Percentiles rank a stretch among this genome's conserved stretches.
These are phyloP conservation scores for Cantharis flavilabris DNA, from an alignment of 2,888 invertebrate species.

Conservation along the genomic window DNA sequence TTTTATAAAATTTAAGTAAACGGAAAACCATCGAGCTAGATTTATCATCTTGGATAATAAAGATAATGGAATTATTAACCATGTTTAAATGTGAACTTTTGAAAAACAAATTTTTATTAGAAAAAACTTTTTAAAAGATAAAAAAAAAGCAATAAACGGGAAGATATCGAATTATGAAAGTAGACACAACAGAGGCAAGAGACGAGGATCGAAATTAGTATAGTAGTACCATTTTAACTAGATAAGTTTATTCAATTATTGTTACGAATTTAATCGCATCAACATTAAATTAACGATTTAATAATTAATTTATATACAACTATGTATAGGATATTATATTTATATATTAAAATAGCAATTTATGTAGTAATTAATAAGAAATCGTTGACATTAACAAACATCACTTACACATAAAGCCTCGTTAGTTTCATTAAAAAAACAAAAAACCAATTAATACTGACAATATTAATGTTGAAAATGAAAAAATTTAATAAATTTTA, in stretches of 20 bases:
- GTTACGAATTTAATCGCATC: conserved; percentile 52
- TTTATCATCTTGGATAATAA: too few relatives aligned
- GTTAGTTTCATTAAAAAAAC: conserved; percentile 20
- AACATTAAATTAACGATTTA: conserved; percentile 51
- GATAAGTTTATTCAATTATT: conserved; percentile 46
- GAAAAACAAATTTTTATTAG: too few relatives aligned
- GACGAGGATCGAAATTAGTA: background rate
- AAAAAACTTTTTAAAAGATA: too few relatives aligned
- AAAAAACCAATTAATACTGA: conserved; percentile 32
- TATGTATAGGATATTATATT: conserved; percentile 41
- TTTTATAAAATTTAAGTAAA: too few relatives aligned
- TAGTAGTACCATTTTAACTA: background rate
- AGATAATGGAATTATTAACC: too few relatives aligned
- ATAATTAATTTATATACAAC: conserved; percentile 54
- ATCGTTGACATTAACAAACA: conserved; percentile 44
- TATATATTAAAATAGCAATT: conserved; percentile 56
- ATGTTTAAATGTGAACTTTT: too few relatives aligned
- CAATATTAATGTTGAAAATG: background rate
- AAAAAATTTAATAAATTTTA: background rate
- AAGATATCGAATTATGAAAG: too few relatives aligned
- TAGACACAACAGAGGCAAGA: background rate
- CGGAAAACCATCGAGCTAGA: too few relatives aligned
- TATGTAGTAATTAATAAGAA: conserved; percentile 40
- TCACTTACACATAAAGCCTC: conserved; percentile 18
- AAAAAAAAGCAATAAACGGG: too few relatives aligned